phyloP scores from a whole-genome alignment of 2,888 invertebrate genomes.

The Cyaniris semiargus region DNA sequence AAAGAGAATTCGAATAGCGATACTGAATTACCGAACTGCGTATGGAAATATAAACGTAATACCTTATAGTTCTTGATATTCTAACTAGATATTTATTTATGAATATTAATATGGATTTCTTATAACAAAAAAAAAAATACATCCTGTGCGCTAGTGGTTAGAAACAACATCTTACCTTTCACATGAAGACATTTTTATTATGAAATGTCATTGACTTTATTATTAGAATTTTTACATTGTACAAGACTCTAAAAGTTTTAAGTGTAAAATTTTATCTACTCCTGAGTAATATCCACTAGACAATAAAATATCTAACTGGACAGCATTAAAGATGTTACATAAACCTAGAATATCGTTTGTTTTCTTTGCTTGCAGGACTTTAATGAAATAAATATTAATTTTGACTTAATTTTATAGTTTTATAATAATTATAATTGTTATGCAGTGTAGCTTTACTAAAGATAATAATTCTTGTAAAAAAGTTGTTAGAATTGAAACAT shows the following conservation, averaged over 20 bases:
- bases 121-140: no score
- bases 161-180: background rate
- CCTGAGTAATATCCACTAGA: conserved; percentile 3
- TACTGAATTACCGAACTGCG: no score
- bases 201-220: conserved; percentile 20
- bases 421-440: no score
- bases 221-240: conserved; percentile 22
- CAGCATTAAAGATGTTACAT: conserved; percentile 6
- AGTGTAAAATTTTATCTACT: conserved; percentile 22
- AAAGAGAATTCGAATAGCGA: no score
- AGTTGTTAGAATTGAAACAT: no score
- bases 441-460: no score
- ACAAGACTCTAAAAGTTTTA: background rate
- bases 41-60: no score
- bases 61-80: no score
- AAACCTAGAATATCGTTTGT: background rate
- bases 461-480: no score
- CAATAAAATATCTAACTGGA: conserved; percentile 16
- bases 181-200: background rate
- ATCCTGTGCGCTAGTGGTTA: background rate
- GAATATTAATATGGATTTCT: no score
- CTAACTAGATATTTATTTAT: no score
- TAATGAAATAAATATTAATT: background rate
- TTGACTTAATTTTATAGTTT: no score
- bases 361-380: background rate